These are phyloP conservation scores for Strix aluco DNA, from an alignment of 2,113 vertebrate species.

Conservation along the genomic window DNA sequence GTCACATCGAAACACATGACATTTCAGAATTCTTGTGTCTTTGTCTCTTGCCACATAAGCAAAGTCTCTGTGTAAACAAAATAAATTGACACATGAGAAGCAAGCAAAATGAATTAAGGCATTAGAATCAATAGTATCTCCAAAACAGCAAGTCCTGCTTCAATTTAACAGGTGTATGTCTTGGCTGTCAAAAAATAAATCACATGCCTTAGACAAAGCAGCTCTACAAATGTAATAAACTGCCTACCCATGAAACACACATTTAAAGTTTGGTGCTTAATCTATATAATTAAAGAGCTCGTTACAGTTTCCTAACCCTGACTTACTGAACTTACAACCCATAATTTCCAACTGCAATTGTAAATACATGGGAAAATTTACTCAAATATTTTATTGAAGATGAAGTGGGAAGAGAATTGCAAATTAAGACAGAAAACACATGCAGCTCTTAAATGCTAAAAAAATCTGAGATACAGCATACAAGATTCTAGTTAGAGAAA, in stretches of 20 bases:
- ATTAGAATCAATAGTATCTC: background rate
- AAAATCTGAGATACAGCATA: background rate
- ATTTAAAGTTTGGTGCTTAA: background rate
- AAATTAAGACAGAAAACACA: background rate
- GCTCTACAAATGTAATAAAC: background rate
- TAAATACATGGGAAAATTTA: background rate
- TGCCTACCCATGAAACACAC: background rate
- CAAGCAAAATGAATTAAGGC: background rate
- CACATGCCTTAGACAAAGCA: background rate
- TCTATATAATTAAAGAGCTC: background rate
- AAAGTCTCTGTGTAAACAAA: slow-evolving; percentile 86
- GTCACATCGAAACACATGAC: slow-evolving; percentile 99
- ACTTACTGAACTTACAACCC: background rate
- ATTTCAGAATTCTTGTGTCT: slow-evolving; percentile 98
- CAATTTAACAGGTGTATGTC: background rate
- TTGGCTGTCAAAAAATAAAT: background rate
- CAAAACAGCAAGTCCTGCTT: background rate
- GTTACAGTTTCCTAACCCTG: background rate
- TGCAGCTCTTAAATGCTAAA: background rate
- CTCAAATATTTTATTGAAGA: background rate
- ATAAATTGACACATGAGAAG: background rate
- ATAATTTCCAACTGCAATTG: background rate
- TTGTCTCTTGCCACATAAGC: slow-evolving; percentile 97
- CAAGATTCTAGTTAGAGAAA: background rate
- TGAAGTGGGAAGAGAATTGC: background rate